A percentile compares a stretch with the other conserved stretches of the same genome.
Conservation (phyloP, 2,113 vertebrate species). For the Chiloscyllium plagiosum region DNA sequence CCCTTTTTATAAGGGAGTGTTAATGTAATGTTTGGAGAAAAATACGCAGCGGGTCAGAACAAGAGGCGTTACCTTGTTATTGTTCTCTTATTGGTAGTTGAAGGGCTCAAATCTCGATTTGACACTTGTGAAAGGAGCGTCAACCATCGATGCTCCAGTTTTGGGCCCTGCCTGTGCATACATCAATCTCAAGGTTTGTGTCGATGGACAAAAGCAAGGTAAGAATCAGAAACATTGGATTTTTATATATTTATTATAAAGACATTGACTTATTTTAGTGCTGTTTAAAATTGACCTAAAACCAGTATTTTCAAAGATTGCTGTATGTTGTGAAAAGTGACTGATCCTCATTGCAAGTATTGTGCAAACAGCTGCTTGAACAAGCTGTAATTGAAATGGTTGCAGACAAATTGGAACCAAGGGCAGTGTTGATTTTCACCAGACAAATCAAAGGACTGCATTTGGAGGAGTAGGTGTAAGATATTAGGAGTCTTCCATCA, state of each 20-base stretch:
- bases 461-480: background rate
- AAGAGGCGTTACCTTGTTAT: background rate
- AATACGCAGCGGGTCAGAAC: background rate
- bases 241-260: background rate
- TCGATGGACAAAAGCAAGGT: slow-evolving; percentile 77
- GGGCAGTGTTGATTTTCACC: background rate
- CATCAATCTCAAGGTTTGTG: slow-evolving; percentile 72
- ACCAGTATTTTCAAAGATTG: no score
- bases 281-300: no score
- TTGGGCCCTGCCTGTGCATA: slow-evolving; percentile 75
- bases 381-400: no score
- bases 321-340: no score
- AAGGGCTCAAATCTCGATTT: slow-evolving; percentile 87
- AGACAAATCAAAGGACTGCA: background rate
- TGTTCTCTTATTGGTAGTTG: slow-evolving; percentile 57
- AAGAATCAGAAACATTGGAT: slow-evolving; percentile 39
- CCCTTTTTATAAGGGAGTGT: background rate
- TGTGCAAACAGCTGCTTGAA: no score
- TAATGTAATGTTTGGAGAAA: background rate
- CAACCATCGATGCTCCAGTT: slow-evolving; percentile 44
- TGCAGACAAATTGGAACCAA: no score
- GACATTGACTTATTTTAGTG: no score
- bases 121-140: slow-evolving; percentile 68
- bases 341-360: no score
- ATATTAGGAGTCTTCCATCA: background rate